Evolutionary conservation across 53 echinoderm and acorn worm genomes (phyloP).

Genomic region (Pentamera pediparva): DNA sequence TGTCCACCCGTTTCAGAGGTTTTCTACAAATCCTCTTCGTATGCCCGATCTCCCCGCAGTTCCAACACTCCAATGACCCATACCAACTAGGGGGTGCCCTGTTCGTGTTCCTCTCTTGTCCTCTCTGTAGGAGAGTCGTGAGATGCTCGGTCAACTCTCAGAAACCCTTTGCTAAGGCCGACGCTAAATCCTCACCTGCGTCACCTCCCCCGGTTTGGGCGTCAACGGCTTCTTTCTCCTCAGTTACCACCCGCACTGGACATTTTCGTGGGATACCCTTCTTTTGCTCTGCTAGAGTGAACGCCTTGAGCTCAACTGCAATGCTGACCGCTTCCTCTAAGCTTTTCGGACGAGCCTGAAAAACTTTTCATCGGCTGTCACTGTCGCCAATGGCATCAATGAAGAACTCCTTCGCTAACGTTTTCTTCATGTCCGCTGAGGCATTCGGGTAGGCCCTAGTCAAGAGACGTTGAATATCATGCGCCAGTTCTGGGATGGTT

Average conservation of each 20-base stretch:
- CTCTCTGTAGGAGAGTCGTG: too few relatives aligned
- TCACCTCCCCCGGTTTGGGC: too few relatives aligned
- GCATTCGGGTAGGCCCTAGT: slow-evolving; percentile 35
- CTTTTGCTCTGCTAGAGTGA: slow-evolving; percentile 9
- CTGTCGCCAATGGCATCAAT: slow-evolving; percentile 49
- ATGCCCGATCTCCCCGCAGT: slow-evolving; percentile 21
- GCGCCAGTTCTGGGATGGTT: slow-evolving; percentile 37
- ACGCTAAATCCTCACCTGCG: neutral
- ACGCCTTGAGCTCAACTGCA: slow-evolving; percentile 42
- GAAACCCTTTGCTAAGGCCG: neutral
- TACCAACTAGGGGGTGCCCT: neutral
- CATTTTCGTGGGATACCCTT: neutral
- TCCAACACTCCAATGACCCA: neutral
- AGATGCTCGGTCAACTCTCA: neutral
- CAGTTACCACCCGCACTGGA: neutral
- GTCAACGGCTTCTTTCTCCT: neutral
- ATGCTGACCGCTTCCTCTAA: slow-evolving; percentile 38
- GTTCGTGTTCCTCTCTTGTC: too few relatives aligned
- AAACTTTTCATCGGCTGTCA: slow-evolving; percentile 32
- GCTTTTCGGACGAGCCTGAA: slow-evolving; percentile 30
- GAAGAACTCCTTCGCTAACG: slow-evolving; percentile 40
- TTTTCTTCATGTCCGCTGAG: slow-evolving; percentile 14
- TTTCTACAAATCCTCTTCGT: neutral
- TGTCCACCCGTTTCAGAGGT: neutral
- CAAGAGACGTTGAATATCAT: slow-evolving; percentile 14